These are phyloP conservation scores for Drosophila asahinai DNA, from an alignment of 1,140 invertebrate species.

Conservation along the genomic window DNA sequence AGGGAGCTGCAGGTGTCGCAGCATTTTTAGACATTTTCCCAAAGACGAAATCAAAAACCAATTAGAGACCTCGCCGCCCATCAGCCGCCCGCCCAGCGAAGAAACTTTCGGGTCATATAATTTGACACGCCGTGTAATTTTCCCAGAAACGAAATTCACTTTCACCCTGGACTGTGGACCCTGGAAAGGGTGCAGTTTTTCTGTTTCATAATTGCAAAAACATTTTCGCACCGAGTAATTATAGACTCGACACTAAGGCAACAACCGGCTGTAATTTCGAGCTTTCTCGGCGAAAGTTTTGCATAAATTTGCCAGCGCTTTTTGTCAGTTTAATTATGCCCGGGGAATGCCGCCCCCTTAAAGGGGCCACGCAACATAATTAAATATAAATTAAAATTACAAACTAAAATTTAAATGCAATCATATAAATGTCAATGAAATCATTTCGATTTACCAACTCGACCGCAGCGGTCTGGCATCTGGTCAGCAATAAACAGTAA, in stretches of 20 bases:
- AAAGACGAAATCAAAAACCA: conserved; percentile 73
- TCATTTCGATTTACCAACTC: conserved; percentile 71
- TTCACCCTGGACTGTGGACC: conserved; percentile 5
- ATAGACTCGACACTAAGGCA: conserved; percentile 49
- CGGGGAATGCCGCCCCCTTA: not conserved
- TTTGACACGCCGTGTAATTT: conserved; percentile 54
- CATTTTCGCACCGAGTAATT: conserved; percentile 62
- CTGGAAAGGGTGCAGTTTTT: conserved; percentile 17
- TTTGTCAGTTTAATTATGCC: conserved; percentile 5
- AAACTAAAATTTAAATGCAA: conserved; percentile 62
- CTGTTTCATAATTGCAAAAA: conserved; percentile 54
- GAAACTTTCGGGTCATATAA: conserved; percentile 59
- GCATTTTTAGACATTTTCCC: conserved; percentile 32
- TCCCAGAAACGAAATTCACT: conserved; percentile 36
- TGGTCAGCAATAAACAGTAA: conserved; percentile 31
- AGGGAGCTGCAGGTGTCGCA: conserved; percentile 20
- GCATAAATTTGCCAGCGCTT: conserved; percentile 29
- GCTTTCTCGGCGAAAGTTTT: conserved; percentile 7
- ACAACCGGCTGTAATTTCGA: conserved; percentile 39
- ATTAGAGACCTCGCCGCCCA: conserved; percentile 46
- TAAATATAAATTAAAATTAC: conserved; percentile 71
- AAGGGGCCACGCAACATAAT: conserved; percentile 53
- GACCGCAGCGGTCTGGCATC: conserved; percentile 30
- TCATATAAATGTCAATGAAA: conserved; percentile 62
- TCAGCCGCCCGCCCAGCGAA: not conserved